Conservation (phyloP, 2,888 invertebrate species). For the Himalopsyche tibetana region DNA sequence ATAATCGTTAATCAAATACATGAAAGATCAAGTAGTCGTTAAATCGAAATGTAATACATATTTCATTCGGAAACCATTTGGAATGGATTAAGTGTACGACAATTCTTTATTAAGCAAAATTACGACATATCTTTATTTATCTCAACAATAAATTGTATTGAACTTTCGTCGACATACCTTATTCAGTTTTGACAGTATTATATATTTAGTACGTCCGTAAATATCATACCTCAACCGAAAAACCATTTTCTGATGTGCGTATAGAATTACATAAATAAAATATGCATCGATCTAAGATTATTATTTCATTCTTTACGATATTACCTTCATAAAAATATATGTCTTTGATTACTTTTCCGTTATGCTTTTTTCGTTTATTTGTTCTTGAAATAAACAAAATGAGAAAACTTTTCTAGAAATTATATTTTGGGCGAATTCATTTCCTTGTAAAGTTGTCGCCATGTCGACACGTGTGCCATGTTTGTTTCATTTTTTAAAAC, state of each 20-base stretch:
- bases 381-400: not conserved
- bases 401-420: not conserved
- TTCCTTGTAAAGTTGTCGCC: not conserved
- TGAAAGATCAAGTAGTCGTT: too few species aligned
- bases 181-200: too few species aligned
- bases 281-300: not conserved
- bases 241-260: not conserved
- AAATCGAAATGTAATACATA: too few species aligned
- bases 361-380: conserved; percentile 7
- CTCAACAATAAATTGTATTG: too few species aligned
- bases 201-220: not conserved
- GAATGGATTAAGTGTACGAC: too few species aligned
- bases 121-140: too few species aligned
- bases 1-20: too few species aligned
- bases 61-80: too few species aligned
- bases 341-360: not conserved
- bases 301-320: conserved; percentile 18
- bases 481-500: not conserved
- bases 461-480: not conserved
- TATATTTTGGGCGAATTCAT: not conserved
- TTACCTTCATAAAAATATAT: not conserved
- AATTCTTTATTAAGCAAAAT: too few species aligned
- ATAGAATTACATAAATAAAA: not conserved
- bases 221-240: not conserved
- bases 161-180: too few species aligned